These are phyloP conservation scores for Actinemys pallida DNA, from an alignment of 2,113 vertebrate species.

Conservation along the genomic window DNA sequence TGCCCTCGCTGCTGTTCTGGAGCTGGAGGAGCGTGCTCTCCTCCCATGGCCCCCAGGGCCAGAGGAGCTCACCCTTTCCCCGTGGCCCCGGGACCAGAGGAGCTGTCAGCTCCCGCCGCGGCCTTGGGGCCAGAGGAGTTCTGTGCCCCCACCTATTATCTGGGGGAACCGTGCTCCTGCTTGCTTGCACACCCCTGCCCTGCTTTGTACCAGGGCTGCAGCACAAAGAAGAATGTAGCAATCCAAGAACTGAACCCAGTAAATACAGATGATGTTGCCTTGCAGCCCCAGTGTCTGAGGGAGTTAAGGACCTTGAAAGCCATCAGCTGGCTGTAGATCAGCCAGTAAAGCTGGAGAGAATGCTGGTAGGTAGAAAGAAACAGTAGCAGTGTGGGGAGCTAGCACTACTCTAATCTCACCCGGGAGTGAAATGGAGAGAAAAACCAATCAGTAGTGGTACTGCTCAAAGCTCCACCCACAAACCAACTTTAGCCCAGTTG, in stretches of 20 bases:
- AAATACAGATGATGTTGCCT: background rate
- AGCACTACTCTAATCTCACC: background rate
- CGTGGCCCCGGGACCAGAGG: no score
- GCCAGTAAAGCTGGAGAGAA: background rate
- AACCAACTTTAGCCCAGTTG: rapidly evolving
- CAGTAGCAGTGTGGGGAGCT: background rate
- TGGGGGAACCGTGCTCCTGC: no score
- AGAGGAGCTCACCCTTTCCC: no score
- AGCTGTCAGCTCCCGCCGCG: no score
- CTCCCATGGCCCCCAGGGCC: no score
- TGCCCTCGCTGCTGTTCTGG: no score
- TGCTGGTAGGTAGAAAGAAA: background rate
- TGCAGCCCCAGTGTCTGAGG: background rate
- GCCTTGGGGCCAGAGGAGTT: no score
- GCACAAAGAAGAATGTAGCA: background rate
- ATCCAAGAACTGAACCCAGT: background rate
- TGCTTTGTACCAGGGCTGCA: background rate
- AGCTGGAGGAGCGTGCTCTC: no score
- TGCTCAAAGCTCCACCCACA: background rate
- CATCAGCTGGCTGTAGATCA: no score
- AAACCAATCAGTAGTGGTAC: background rate
- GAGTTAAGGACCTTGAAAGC: background rate
- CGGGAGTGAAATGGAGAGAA: background rate
- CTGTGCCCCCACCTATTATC: no score
- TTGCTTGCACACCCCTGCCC: no score